A percentile compares a stretch with the other conserved stretches of the same genome.
These are phyloP conservation scores for Triplophysa bombifrons DNA, from an alignment of 2,797 vertebrate species.

Conservation along the genomic window DNA sequence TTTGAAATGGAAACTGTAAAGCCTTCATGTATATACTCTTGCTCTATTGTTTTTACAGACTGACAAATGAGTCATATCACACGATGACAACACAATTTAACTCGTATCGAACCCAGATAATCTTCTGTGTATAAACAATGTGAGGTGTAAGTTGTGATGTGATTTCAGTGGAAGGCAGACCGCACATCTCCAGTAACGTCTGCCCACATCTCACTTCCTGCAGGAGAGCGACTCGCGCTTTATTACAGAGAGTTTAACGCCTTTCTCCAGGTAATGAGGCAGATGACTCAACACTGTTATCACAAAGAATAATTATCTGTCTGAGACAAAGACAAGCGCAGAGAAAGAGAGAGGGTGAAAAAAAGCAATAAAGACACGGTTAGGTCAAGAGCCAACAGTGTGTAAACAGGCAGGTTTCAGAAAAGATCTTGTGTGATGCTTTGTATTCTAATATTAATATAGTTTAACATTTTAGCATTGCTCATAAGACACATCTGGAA, in stretches of 20 bases:
- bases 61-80: not conserved
- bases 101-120: not conserved
- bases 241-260: conserved; percentile 21
- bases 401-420: not conserved
- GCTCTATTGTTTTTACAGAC: not conserved
- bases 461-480: not conserved
- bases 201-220: conserved; percentile 12
- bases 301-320: conserved; percentile 12
- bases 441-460: not conserved
- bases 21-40: too few relatives aligned
- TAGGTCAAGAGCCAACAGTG: not conserved
- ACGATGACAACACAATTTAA: not conserved
- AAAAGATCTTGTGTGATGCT: not conserved
- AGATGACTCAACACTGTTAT: conserved; percentile 38
- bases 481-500: not conserved
- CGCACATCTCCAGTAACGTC: conserved; percentile 30
- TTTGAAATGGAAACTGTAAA: not conserved
- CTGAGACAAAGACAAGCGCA: not conserved
- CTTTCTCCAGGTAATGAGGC: conserved; percentile 39
- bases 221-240: conserved; percentile 13
- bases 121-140: not conserved
- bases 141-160: conserved; percentile 1
- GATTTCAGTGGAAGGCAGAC: conserved; percentile 16
- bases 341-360: not conserved
- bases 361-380: not conserved